Evolutionary conservation across 2,797 vertebrate genomes (phyloP).

Genomic region (Tokudaia tokunoshimensis): DNA sequence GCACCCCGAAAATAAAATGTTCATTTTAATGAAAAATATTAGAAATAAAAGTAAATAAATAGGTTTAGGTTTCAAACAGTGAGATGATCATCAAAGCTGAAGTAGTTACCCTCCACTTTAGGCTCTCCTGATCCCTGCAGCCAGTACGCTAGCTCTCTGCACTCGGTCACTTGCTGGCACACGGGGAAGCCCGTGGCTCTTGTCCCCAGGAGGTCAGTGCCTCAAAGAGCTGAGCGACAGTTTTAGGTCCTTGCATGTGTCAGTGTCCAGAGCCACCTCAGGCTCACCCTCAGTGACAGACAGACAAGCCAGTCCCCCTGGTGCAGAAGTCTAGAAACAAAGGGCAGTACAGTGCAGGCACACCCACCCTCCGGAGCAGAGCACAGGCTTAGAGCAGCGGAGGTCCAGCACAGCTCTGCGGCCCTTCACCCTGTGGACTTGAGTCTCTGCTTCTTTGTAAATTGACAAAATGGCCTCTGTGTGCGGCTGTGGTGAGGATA

Average conservation of each 20-base stretch:
- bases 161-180: not conserved
- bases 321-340: not conserved
- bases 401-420: not conserved
- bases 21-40: not conserved
- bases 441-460: not conserved
- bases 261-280: not conserved
- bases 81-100: not conserved
- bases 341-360: not conserved
- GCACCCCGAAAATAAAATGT: not conserved
- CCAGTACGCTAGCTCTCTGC: too few relatives aligned
- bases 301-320: not conserved
- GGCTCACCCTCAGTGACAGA: not conserved
- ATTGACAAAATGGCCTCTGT: not conserved
- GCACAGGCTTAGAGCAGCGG: not conserved
- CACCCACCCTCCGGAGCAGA: not conserved
- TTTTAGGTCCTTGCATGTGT: not conserved
- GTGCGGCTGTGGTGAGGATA: not conserved
- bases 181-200: fast-evolving
- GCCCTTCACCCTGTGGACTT: not conserved
- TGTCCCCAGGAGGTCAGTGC: fast-evolving
- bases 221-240: fast-evolving
- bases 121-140: not conserved
- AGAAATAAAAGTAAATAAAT: not conserved
- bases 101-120: not conserved
- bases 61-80: not conserved